Conservation (phyloP, 2,888 invertebrate genomes). For the Torymus aiolomorphi region DNA sequence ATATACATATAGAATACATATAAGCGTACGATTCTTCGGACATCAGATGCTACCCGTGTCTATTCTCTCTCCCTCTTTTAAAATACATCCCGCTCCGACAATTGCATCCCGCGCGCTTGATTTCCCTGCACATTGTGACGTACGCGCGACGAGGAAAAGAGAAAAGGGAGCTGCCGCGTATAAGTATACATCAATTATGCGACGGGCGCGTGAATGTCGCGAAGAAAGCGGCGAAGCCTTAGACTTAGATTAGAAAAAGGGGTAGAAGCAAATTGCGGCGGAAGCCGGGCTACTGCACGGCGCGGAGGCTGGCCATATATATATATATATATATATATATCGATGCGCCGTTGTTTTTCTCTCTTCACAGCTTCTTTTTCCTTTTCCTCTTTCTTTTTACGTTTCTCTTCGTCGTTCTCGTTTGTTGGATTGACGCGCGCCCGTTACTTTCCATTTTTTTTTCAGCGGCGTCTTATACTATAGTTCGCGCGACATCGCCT, state of each 20-base stretch:
- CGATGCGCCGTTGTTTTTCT: neutral
- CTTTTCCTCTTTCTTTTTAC: neutral
- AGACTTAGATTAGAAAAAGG: slow-evolving; percentile 9
- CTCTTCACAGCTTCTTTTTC: neutral
- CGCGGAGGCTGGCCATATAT: neutral
- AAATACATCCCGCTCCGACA: slow-evolving; percentile 15
- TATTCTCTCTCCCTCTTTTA: slow-evolving; percentile 15
- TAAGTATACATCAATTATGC: no score
- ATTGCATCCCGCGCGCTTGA: neutral
- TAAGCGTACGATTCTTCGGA: no score
- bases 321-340: slow-evolving; percentile 21
- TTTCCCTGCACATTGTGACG: neutral
- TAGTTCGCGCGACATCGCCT: no score
- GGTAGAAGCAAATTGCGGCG: slow-evolving; percentile 17
- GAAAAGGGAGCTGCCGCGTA: no score
- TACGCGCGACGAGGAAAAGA: neutral
- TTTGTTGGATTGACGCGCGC: no score
- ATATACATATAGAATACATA: no score
- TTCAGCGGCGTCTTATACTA: no score
- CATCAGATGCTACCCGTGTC: no score
- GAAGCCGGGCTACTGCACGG: slow-evolving; percentile 25
- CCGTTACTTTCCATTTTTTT: no score
- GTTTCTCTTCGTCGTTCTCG: no score
- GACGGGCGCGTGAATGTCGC: neutral
- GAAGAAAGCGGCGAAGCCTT: neutral